These are phyloP conservation scores for Plutella xylostella DNA, from an alignment of 2,888 invertebrate genomes.

Conservation along the genomic window DNA sequence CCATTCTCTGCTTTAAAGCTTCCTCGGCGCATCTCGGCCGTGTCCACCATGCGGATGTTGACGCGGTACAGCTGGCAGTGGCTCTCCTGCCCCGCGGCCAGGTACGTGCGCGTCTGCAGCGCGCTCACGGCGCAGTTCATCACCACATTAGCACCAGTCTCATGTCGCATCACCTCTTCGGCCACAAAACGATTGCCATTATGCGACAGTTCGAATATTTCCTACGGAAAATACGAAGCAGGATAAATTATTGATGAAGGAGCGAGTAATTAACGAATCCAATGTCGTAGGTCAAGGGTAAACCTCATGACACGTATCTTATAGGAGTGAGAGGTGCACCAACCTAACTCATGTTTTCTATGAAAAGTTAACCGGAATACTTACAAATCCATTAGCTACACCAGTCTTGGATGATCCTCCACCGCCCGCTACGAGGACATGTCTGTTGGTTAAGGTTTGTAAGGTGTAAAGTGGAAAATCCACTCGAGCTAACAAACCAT, in stretches of 20 bases:
- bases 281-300: neutral
- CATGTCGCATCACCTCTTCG: constrained; percentile 89
- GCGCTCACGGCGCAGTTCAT: constrained; percentile 89
- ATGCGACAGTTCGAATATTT: constrained; percentile 91
- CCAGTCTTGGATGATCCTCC: constrained; percentile 98
- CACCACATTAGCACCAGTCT: constrained; percentile 89
- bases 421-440: constrained; percentile 96
- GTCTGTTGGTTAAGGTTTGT: constrained; percentile 90
- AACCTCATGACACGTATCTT: neutral
- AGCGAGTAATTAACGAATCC: no score
- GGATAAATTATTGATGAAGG: no score
- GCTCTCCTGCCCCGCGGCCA: constrained; percentile 93
- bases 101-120: constrained; percentile 78
- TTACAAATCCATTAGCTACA: constrained; percentile 96
- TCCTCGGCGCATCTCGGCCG: constrained; percentile 67
- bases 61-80: constrained; percentile 89
- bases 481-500: constrained; percentile 85
- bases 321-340: neutral
- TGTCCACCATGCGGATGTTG: constrained; percentile 67
- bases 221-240: constrained; percentile 65
- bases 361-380: constrained; percentile 39
- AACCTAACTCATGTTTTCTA: neutral
- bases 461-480: constrained; percentile 95
- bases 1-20: constrained; percentile 66
- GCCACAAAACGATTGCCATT: constrained; percentile 86